Conservation (phyloP, 1,140 invertebrate genomes). For the Drosophila trapezifrons region DNA sequence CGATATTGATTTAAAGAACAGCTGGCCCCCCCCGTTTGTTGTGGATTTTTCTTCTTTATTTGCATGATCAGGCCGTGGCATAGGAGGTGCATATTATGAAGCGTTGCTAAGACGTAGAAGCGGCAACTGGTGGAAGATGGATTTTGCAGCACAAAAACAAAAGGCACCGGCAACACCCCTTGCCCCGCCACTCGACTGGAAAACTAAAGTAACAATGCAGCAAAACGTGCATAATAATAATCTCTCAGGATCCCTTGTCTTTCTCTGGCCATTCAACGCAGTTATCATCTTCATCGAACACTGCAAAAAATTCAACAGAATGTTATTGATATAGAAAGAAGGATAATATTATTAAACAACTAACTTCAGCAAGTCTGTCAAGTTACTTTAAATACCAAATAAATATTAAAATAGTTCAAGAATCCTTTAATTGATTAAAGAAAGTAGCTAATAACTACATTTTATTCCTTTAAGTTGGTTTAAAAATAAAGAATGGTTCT, state of each 20-base stretch:
- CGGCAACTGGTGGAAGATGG: conserved; percentile 2
- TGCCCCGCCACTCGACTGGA: not conserved
- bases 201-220: conserved; percentile 25
- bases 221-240: conserved; percentile 57
- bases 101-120: not conserved
- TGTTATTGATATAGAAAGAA: too few species aligned
- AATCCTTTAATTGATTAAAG: too few species aligned
- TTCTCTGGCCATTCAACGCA: conserved; percentile 18
- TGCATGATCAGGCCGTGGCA: conserved; percentile 2
- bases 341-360: too few species aligned
- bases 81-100: not conserved
- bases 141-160: conserved; percentile 37
- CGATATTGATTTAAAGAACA: conserved; percentile 5
- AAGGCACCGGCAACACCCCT: conserved; percentile 20
- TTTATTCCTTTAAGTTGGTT: too few species aligned
- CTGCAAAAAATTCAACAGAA: not conserved
- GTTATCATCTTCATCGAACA: conserved; percentile 29
- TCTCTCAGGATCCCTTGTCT: conserved; percentile 37
- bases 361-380: too few species aligned
- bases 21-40: not conserved
- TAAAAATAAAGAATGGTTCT: too few species aligned
- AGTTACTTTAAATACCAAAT: too few species aligned
- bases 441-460: too few species aligned
- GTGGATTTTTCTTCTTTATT: not conserved
- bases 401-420: too few species aligned